Conservation (phyloP, 2,888 invertebrate genomes). For the Eueremaeus valkanovi region DNA sequence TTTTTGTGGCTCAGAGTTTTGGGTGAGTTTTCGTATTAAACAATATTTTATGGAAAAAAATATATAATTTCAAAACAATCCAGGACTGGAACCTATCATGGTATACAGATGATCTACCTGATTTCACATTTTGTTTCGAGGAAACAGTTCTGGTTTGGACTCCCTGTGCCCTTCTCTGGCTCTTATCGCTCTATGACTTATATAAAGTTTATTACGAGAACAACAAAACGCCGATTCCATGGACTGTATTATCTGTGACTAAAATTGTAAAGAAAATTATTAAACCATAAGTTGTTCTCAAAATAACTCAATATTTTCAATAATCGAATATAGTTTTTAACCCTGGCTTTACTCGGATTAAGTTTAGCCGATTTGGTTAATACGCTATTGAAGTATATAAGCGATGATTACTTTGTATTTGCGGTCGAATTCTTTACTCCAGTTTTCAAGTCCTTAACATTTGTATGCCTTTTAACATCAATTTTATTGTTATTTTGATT, state of each 20-base stretch:
- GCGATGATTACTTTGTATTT: conserved; percentile 16
- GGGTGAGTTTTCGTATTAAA: neutral
- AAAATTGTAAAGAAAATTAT: conserved; percentile 30
- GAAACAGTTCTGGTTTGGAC: conserved; percentile 38
- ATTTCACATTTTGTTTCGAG: conserved; percentile 40
- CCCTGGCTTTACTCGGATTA: neutral
- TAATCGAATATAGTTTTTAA: neutral
- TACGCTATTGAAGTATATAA: neutral
- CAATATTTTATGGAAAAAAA: neutral
- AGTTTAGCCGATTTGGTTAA: neutral
- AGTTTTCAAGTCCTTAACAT: conserved; percentile 31
- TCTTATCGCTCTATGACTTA: conserved; percentile 8
- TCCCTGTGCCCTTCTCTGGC: conserved; percentile 26
- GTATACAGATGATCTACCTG: conserved; percentile 20
- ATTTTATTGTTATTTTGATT: too few relatives aligned
- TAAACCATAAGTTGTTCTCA: neutral
- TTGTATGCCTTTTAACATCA: neutral
- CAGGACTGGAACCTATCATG: conserved; percentile 33
- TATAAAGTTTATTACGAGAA: conserved; percentile 19
- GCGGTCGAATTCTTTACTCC: conserved; percentile 37
- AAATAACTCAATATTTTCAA: neutral
- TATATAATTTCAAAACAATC: neutral
- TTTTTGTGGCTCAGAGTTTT: conserved; percentile 26
- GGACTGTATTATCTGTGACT: conserved; percentile 25
- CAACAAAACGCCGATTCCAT: conserved; percentile 8